phyloP scores from a whole-genome alignment of 1,140 invertebrate genomes.

The Zaprionus vittiger region DNA sequence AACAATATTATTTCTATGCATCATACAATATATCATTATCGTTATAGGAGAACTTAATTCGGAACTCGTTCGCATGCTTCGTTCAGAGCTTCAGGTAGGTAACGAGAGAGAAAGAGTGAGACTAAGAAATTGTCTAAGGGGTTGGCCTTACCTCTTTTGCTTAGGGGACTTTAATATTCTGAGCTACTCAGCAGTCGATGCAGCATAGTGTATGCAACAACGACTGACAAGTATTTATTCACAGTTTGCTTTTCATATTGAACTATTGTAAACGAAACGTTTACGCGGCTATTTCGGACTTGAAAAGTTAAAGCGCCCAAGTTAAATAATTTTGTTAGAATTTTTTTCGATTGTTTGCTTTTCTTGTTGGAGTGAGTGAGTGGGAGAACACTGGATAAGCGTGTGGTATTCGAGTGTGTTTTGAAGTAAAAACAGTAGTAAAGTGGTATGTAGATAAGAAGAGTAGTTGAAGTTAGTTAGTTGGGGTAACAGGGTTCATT shows the following conservation, averaged over 20 bases:
- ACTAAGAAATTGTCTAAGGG: constrained; percentile 50
- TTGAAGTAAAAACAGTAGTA: constrained; percentile 42
- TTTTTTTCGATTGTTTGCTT: constrained; percentile 32
- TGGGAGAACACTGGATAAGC: constrained; percentile 83
- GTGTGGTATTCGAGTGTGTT: constrained; percentile 58
- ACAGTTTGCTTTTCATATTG: constrained; percentile 24
- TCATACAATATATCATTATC: constrained; percentile 40
- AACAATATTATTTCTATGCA: constrained; percentile 41
- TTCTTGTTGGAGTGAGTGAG: constrained; percentile 72
- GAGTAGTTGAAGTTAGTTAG: constrained; percentile 25
- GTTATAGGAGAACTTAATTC: constrained; percentile 7
- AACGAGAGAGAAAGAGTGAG: constrained; percentile 28
- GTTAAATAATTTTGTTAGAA: constrained; percentile 24
- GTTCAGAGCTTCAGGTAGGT: constrained; percentile 36
- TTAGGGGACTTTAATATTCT: constrained; percentile 26
- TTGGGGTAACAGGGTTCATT: constrained; percentile 62
- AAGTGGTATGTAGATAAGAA: constrained; percentile 29
- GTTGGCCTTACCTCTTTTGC: constrained; percentile 67
- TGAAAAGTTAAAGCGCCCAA: constrained; percentile 84
- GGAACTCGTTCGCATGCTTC: constrained; percentile 47
- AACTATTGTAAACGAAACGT: constrained; percentile 77
- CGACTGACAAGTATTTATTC: constrained; percentile 40
- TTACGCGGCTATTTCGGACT: constrained; percentile 84
- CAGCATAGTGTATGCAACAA: constrained; percentile 63
- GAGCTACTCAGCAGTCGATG: constrained; percentile 35